Percentiles rank a stretch among this genome's conserved stretches.
These are phyloP conservation scores for Hippocampus kuda DNA, from an alignment of 2,797 vertebrate genomes.

Conservation along the genomic window DNA sequence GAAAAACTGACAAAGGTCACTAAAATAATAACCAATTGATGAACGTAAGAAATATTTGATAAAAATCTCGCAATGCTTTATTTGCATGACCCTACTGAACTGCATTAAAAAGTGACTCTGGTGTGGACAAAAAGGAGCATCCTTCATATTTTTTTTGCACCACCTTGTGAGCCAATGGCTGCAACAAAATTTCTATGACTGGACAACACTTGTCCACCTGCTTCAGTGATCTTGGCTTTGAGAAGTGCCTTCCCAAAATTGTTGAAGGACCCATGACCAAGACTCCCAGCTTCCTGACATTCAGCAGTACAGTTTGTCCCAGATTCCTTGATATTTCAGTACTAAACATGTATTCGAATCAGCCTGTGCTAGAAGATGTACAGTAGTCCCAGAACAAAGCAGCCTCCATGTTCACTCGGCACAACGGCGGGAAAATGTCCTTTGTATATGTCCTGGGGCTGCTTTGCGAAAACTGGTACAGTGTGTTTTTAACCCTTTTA, in stretches of 20 bases:
- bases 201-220: not conserved
- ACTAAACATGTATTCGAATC: not conserved
- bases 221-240: not conserved
- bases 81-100: not conserved
- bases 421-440: not conserved
- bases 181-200: not conserved
- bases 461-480: too few species aligned
- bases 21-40: not conserved
- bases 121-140: not conserved
- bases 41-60: not conserved
- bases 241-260: not conserved
- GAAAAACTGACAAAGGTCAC: not conserved
- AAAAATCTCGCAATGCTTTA: not conserved
- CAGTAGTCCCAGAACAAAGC: not conserved
- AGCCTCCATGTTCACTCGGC: not conserved
- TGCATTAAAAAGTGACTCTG: not conserved
- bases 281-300: not conserved
- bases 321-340: not conserved
- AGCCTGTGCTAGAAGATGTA: too few species aligned
- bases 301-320: not conserved
- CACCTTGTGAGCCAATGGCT: too few species aligned
- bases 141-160: not conserved
- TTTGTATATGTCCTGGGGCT: not conserved
- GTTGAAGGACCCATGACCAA: not conserved
- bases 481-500: too few species aligned